Conservation (phyloP, 2,113 vertebrate species). For the Microtus richardsoni region DNA sequence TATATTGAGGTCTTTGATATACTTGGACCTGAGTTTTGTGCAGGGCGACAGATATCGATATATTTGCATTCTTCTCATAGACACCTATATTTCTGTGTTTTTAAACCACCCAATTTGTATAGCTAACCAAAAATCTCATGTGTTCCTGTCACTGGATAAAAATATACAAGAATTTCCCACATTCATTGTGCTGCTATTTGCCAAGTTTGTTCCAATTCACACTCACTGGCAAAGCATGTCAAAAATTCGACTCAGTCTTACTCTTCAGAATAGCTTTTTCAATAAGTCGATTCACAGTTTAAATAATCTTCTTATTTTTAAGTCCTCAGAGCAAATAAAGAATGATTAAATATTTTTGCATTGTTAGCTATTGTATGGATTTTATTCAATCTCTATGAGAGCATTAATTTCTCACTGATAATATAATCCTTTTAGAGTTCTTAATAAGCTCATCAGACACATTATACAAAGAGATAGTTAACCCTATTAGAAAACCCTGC, state of each 20-base stretch:
- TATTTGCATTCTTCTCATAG: too few relatives aligned
- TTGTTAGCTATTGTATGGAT: conserved; percentile 43
- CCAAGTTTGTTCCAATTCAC: neutral
- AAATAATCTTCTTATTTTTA: conserved; percentile 72
- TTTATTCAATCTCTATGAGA: conserved; percentile 44
- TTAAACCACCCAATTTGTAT: neutral
- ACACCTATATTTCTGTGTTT: neutral
- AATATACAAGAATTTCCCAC: neutral
- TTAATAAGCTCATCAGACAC: conserved; percentile 48
- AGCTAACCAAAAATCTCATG: neutral
- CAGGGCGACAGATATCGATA: too few relatives aligned
- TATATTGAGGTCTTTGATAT: too few relatives aligned
- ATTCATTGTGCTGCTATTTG: neutral
- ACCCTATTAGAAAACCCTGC: neutral
- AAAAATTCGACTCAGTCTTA: neutral
- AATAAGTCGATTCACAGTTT: conserved; percentile 43
- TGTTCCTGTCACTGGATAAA: neutral
- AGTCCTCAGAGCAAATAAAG: conserved; percentile 16
- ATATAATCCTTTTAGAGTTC: conserved; percentile 59
- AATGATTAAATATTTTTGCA: conserved; percentile 52
- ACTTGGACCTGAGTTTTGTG: too few relatives aligned
- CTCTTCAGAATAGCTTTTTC: neutral
- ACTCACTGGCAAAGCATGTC: neutral
- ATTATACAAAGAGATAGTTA: conserved; percentile 23
- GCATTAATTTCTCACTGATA: conserved; percentile 67